Percentiles rank a stretch among this genome's conserved stretches.
Conservation (phyloP, 2,888 invertebrate species). For the Diarsia brunnea region DNA sequence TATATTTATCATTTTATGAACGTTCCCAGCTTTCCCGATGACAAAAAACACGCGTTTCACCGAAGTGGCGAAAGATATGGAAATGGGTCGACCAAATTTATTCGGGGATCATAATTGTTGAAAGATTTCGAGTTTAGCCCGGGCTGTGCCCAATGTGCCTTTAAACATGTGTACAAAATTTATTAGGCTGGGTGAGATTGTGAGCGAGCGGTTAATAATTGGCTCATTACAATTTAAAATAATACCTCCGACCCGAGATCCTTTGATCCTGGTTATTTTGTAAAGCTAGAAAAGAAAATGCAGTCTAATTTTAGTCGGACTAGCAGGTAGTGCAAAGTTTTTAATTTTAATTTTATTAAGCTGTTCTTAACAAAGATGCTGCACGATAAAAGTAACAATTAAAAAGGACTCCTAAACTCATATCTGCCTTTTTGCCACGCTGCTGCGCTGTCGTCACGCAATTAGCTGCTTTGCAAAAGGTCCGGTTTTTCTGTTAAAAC, state of each 20-base stretch:
- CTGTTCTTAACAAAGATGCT: conserved; percentile 8
- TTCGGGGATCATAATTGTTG: conserved; percentile 53
- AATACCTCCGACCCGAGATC: background rate
- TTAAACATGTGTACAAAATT: conserved; percentile 38
- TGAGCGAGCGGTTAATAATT: conserved; percentile 22
- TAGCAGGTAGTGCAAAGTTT: background rate
- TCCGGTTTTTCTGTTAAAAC: conserved; percentile 50
- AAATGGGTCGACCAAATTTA: conserved; percentile 53
- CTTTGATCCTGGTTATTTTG: background rate
- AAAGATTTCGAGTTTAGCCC: conserved; percentile 53
- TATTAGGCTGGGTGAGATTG: conserved; percentile 20
- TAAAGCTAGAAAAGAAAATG: conserved; percentile 1
- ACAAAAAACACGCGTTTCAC: conserved; percentile 46
- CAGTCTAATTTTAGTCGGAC: background rate
- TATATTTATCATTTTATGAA: conserved; percentile 50
- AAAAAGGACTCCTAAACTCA: conserved; percentile 39
- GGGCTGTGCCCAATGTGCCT: conserved; percentile 20
- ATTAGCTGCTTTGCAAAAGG: conserved; percentile 52
- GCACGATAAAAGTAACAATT: conserved; percentile 30
- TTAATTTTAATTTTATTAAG: background rate
- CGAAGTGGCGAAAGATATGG: conserved; percentile 43
- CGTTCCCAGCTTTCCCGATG: conserved; percentile 31
- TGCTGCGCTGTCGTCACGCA: conserved; percentile 38
- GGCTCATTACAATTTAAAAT: conserved; percentile 2
- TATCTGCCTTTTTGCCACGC: conserved; percentile 27